Evolutionary conservation across 2,113 vertebrate genomes (phyloP), one percentile per base, ranked within the genome.

Genomic region (Oreotrochilus melanogaster): DNA sequence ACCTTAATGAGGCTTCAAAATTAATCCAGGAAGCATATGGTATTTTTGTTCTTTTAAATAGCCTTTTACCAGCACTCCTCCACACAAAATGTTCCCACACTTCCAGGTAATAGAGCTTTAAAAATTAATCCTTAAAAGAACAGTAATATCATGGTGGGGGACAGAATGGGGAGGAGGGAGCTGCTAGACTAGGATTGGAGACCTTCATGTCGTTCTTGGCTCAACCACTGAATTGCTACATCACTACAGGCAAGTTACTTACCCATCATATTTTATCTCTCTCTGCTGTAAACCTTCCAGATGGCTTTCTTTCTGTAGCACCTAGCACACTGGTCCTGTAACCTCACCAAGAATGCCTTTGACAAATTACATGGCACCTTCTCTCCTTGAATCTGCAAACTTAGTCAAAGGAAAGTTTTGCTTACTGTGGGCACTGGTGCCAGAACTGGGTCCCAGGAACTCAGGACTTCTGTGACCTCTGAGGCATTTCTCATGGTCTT

Each of bases 1-100:
- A 97, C 97, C 97, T 97, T 98, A 98, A 97, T 93, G 94, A 97
- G 87, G 89, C 79, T 98, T 97, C 97, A 97, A 86, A 97, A 96
- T 96, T 97, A 98, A 98, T 97, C 95, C 92, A 91, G 87, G 94
- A 97, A 98, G 92, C 96, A 95, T 97, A 98, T 98, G 96, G 95
- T 98, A 97, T 96, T 98, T 97, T 97, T 97, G 93, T 97, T 97
- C 95, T 97, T 97, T 96, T 96, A 97, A 96, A 96, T 96, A 89
- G 96, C 93, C 91, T 97, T 97, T 96, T 97, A 97, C 88, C 85
- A 96, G 89, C 95, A 97, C 94, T 97, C 96, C 96, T 91, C 94
- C 93, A 94, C 96, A 96, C 93, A 96, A 96, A 97, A 97, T 97
- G 84, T 95, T 98, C 91, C 94, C 73, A 86, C 88, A 71, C 71